Conservation (phyloP, 2,888 invertebrate species). For the Isotomurus palustris region DNA sequence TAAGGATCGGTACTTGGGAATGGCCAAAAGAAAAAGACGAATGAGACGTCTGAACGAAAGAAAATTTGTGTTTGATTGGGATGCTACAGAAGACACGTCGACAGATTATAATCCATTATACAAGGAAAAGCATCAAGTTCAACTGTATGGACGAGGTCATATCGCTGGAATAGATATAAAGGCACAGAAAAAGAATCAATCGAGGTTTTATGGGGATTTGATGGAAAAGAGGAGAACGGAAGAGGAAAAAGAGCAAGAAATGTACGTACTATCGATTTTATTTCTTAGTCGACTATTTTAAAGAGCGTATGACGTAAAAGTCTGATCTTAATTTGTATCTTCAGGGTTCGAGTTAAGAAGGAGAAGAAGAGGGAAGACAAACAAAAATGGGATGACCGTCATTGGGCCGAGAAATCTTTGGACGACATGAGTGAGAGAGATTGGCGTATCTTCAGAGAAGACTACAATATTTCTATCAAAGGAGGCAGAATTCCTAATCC, state of each 20-base stretch:
- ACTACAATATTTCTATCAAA: conserved; percentile 97
- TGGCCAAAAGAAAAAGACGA: conserved; percentile 85
- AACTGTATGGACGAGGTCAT: conserved; percentile 96
- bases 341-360: conserved; percentile 73
- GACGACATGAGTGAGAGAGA: conserved; percentile 98
- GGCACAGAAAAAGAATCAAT: conserved; percentile 88
- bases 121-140: conserved; percentile 60
- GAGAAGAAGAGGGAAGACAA: conserved; percentile 94
- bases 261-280: conserved; percentile 51
- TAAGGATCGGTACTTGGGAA: conserved; percentile 88
- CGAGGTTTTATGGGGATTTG: conserved; percentile 93
- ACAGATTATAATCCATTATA: conserved; percentile 95
- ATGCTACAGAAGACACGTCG: conserved; percentile 96
- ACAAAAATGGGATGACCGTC: conserved; percentile 97
- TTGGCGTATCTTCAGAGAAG: conserved; percentile 99
- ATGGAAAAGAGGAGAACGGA: conserved; percentile 92
- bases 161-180: conserved; percentile 98
- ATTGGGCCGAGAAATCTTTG: conserved; percentile 93
- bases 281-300: background rate
- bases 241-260: conserved; percentile 94
- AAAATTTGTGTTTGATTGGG: conserved; percentile 99
- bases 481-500: conserved; percentile 97
- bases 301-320: too few relatives aligned
- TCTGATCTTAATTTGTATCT: conserved; percentile 11
- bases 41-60: conserved; percentile 92